A percentile compares a stretch with the other conserved stretches of the same genome.
Conservation (phyloP, 2,113 vertebrate species). For the Platycercus adscitus region DNA sequence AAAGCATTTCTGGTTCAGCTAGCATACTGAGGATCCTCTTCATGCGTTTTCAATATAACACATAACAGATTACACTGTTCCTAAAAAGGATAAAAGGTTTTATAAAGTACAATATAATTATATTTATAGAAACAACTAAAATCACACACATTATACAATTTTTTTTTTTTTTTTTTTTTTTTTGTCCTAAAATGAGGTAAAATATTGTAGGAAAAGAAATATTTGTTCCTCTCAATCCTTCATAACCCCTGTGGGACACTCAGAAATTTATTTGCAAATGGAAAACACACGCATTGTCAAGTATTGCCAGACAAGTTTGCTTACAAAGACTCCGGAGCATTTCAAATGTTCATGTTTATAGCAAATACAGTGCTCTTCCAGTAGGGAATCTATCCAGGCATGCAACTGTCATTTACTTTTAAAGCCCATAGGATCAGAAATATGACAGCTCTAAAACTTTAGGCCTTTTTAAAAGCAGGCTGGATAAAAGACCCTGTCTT, state of each 20-base stretch:
- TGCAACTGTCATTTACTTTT: slow-evolving; percentile 10
- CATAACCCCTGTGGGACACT: slow-evolving; percentile 36
- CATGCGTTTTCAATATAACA: slow-evolving; percentile 62
- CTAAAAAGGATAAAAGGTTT: slow-evolving; percentile 61
- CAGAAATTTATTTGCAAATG: slow-evolving; percentile 56
- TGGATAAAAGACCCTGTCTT: background rate
- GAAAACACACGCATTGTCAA: slow-evolving; percentile 54
- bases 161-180: background rate
- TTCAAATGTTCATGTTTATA: slow-evolving; percentile 56
- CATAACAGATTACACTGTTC: slow-evolving; percentile 15
- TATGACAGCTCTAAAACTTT: background rate
- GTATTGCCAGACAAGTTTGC: slow-evolving; percentile 53
- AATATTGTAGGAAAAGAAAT: slow-evolving; percentile 44
- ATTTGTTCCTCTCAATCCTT: slow-evolving; percentile 41
- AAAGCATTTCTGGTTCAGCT: slow-evolving; percentile 43
- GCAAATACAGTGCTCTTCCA: slow-evolving; percentile 29
- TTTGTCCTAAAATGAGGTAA: background rate
- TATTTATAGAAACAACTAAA: slow-evolving; percentile 66
- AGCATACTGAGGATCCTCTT: background rate
- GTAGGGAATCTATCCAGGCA: slow-evolving; percentile 31
- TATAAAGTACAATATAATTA: slow-evolving; percentile 46
- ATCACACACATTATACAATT: background rate
- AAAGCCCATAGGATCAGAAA: background rate
- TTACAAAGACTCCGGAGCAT: slow-evolving; percentile 52
- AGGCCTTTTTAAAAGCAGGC: background rate